These are phyloP conservation scores for Empidonax traillii DNA, from an alignment of 2,113 vertebrate species.

Conservation along the genomic window DNA sequence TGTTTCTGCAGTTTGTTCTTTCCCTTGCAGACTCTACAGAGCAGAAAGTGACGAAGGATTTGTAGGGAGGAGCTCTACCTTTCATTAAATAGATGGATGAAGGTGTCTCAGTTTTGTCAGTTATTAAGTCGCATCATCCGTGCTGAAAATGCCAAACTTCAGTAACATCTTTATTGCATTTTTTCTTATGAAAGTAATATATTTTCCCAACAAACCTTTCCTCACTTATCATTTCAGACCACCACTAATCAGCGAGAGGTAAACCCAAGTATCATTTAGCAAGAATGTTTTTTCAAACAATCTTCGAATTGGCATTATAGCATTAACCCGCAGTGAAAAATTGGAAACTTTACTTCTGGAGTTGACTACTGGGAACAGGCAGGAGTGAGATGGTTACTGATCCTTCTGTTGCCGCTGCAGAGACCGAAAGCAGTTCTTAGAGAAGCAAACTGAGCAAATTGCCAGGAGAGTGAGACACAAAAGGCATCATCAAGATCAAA, in stretches of 20 bases:
- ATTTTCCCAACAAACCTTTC: background rate
- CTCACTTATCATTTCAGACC: background rate
- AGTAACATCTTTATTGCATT: background rate
- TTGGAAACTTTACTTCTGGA: background rate
- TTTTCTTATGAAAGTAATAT: background rate
- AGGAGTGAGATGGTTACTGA: background rate
- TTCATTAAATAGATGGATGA: background rate
- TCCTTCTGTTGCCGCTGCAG: background rate
- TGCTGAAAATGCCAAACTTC: background rate
- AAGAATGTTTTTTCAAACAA: background rate
- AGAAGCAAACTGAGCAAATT: background rate
- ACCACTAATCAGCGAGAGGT: background rate
- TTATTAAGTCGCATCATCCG: background rate
- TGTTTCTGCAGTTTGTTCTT: background rate
- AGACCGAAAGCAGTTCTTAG: background rate
- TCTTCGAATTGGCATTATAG: fast-evolving
- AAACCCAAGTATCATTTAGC: background rate
- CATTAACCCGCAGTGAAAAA: background rate
- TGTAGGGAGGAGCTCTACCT: background rate
- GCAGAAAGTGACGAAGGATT: background rate
- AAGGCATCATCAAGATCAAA: background rate
- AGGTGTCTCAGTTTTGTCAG: background rate
- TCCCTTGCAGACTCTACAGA: background rate
- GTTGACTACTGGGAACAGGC: background rate
- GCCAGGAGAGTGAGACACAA: background rate